Base-by-base conservation (phyloP, 2,797 vertebrate species). In the Eulemur mongoz region DNA sequence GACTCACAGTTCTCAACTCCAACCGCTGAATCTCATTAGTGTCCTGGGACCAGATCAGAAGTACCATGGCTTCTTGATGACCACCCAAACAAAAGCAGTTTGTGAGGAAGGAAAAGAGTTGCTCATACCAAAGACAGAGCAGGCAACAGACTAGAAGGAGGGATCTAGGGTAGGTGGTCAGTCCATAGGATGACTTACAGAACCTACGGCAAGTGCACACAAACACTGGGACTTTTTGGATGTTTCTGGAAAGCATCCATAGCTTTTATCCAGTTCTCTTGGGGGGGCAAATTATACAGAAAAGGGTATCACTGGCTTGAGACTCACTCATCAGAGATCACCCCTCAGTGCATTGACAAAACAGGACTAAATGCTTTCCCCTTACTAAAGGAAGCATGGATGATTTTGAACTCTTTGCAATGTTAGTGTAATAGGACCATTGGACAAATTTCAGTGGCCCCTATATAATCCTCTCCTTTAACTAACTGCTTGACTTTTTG, bases 161-260 rank as follows among this genome's bases (percentile, higher is more conserved):
- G 32, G 27, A 15, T 14, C 8, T 7, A 12, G 7, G 11, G 15
- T 59, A 5, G n/a, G 14, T 4, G 40, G 38, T 32, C 48, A 23
- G 50, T 12, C 25, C 18, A 0, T 0, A 22, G 69, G n/a, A 38
- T 65, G 25, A 52, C 4, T 23, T 22, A 5, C 0, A 4, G 40
- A 45, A 63, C 40, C 76, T n/a, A 18, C 5, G 18, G 17, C 48
- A 65, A 89, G n/a, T 7, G 18, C 30, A 23, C 0, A 0, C 7
- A 50, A 35, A 59, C 9, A n/a, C 13, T 1, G 54, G 40, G 61
- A 8, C 14, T 17, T 20, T 25, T 4, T 48, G 38, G 22, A 4
- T 65, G 30, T 18, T 90, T 84, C 93, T 59, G 32, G 73, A 79
- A 54, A 75, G 9, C 6, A 45, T 18, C 32, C 25, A 1, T 4